Conservation (phyloP, 1,140 invertebrate species). For the Drosophila gunungcola region DNA sequence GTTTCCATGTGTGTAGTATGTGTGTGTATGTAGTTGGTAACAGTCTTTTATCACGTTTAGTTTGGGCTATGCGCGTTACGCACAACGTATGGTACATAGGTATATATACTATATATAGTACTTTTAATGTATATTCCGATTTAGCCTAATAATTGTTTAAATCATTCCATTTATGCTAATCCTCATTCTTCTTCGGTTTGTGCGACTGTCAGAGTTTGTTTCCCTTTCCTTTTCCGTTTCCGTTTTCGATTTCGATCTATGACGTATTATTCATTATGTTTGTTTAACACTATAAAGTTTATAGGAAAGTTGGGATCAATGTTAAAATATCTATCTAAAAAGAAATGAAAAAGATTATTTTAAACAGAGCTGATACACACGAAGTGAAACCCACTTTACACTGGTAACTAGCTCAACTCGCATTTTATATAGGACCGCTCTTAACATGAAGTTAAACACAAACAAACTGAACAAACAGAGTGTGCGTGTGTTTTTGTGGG, state of each 20-base stretch:
- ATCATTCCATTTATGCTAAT: conserved; percentile 24
- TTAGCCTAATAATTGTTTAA: conserved; percentile 39
- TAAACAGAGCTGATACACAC: neutral
- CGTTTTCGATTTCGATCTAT: neutral
- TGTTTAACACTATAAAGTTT: too few species aligned
- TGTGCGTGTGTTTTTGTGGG: conserved; percentile 19
- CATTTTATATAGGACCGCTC: conserved; percentile 18
- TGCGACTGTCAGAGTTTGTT: neutral
- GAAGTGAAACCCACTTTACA: conserved; percentile 1
- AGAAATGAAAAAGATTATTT: too few species aligned
- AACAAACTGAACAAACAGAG: conserved; percentile 36
- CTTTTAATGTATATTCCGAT: conserved; percentile 39
- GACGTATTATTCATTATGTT: too few species aligned
- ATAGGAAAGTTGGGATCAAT: too few species aligned
- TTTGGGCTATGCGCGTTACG: conserved; percentile 57
- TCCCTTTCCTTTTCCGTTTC: conserved; percentile 5
- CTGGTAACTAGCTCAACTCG: conserved; percentile 1
- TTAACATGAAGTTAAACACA: conserved; percentile 31
- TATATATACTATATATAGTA: conserved; percentile 30
- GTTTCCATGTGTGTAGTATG: conserved; percentile 42
- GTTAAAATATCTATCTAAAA: too few species aligned
- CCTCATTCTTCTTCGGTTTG: neutral
- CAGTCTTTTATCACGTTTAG: conserved; percentile 82
- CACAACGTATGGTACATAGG: conserved; percentile 53
- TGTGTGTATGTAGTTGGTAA: conserved; percentile 61